Conservation (phyloP, 1,140 invertebrate genomes). For the Steinernema khuongi region DNA sequence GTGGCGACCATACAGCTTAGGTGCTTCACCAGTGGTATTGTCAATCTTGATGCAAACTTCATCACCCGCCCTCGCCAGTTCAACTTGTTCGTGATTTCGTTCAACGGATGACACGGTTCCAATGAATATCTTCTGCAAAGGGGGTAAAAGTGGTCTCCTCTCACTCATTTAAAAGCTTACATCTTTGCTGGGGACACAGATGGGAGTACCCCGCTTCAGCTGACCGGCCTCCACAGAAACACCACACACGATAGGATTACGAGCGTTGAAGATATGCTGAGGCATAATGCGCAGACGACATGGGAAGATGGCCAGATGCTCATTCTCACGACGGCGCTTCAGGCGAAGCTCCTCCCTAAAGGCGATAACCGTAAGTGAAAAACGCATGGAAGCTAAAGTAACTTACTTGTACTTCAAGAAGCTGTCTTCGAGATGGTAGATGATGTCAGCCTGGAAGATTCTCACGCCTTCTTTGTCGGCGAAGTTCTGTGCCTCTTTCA, state of each 20-base stretch:
- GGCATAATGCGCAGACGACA: constrained; percentile 75
- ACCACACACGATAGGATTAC: constrained; percentile 93
- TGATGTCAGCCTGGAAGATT: constrained; percentile 98
- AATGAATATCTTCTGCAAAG: constrained; percentile 80
- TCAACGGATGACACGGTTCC: constrained; percentile 92
- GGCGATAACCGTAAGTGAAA: background rate
- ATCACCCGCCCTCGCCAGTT: constrained; percentile 84
- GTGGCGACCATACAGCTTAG: constrained; percentile 95
- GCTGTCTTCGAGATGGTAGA: constrained; percentile 97
- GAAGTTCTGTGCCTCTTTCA: constrained; percentile 91
- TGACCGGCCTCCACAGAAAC: constrained; percentile 91
- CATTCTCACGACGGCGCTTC: constrained; percentile 86
- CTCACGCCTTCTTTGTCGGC: constrained; percentile 87
- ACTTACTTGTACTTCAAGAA: constrained; percentile 75
- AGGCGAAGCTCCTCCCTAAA: constrained; percentile 79
- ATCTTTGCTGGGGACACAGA: constrained; percentile 91
- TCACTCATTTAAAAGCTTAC: constrained; percentile 63
- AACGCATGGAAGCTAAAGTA: constrained; percentile 9
- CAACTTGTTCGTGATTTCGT: constrained; percentile 73
- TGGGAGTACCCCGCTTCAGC: constrained; percentile 87
- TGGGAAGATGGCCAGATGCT: constrained; percentile 93
- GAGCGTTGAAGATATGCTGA: constrained; percentile 90
- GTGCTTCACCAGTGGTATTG: constrained; percentile 85
- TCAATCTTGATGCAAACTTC: constrained; percentile 99
- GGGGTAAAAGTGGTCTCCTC: constrained; percentile 27